These are phyloP conservation scores for Cyprinodon tularosa DNA, from an alignment of 2,113 vertebrate genomes.

Conservation along the genomic window DNA sequence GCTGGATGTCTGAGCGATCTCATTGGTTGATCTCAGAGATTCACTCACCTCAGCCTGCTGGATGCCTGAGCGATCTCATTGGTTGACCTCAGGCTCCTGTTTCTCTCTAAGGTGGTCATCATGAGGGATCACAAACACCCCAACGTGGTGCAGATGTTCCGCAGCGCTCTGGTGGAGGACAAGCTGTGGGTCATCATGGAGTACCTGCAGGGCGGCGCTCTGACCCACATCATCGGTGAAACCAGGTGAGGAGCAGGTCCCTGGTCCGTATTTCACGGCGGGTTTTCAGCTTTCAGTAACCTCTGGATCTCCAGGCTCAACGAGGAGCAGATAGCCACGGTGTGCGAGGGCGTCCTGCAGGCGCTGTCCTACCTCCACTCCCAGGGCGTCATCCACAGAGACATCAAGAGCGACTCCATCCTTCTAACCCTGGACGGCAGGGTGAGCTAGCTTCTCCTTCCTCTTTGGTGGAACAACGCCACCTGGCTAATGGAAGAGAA, in stretches of 20 bases:
- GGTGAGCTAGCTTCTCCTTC: constrained; percentile 67
- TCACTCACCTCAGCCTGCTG: no score
- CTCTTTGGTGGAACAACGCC: no score
- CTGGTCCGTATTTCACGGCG: no score
- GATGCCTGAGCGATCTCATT: not conserved
- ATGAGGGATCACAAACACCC: constrained; percentile 92
- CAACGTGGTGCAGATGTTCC: constrained; percentile 93
- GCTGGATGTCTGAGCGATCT: no score
- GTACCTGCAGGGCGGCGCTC: constrained; percentile 92
- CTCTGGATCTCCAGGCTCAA: constrained; percentile 79
- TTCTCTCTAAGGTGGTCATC: constrained; percentile 87
- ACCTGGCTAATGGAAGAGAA: no score
- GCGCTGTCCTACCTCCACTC: constrained; percentile 89
- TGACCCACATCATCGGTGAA: constrained; percentile 91
- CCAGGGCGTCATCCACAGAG: constrained; percentile 92
- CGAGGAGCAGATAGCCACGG: constrained; percentile 92
- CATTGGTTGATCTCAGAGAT: no score
- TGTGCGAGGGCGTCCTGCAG: constrained; percentile 90
- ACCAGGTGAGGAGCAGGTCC: constrained; percentile 81
- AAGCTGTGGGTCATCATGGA: constrained; percentile 98
- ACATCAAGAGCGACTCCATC: constrained; percentile 96
- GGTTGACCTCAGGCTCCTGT: no score
- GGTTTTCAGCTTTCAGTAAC: not conserved
- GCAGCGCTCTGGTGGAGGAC: constrained; percentile 91
- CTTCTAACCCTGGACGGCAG: constrained; percentile 89